These are phyloP conservation scores for Nomada ferruginata DNA, from an alignment of 2,888 invertebrate genomes.

Conservation along the genomic window DNA sequence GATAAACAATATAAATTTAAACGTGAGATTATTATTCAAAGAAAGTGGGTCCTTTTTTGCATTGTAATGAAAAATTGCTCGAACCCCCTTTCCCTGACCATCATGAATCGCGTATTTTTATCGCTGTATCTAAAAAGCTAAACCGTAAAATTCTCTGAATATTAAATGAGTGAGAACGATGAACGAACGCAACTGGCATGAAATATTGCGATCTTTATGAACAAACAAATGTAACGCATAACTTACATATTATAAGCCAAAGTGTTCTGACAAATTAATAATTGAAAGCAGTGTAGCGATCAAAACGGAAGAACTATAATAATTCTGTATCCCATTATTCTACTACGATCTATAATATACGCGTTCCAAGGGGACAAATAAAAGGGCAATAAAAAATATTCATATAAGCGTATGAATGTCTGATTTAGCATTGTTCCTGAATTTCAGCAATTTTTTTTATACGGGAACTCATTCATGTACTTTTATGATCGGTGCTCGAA, in stretches of 20 bases:
- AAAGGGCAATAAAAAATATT: too few relatives aligned
- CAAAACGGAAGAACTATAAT: too few relatives aligned
- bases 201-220: slow-evolving; percentile 10
- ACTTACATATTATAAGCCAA: slow-evolving; percentile 1
- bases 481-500: too few relatives aligned
- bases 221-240: neutral
- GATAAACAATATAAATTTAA: slow-evolving; percentile 45
- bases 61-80: slow-evolving; percentile 18
- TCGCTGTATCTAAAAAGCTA: slow-evolving; percentile 21
- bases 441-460: too few relatives aligned
- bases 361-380: too few relatives aligned
- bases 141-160: slow-evolving; percentile 28
- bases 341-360: too few relatives aligned
- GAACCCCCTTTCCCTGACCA: slow-evolving; percentile 3
- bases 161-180: slow-evolving; percentile 14
- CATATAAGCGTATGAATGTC: too few relatives aligned
- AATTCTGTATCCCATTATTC: too few relatives aligned
- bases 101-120: slow-evolving; percentile 12
- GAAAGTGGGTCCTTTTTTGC: neutral
- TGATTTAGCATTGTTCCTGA: too few relatives aligned
- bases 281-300: too few relatives aligned
- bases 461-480: too few relatives aligned
- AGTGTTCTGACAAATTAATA: neutral
- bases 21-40: slow-evolving; percentile 38
- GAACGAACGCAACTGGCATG: slow-evolving; percentile 11